Percentiles rank a stretch among this genome's conserved stretches.
Conservation (phyloP, 2,797 vertebrate species). For the Clamator glandarius region DNA sequence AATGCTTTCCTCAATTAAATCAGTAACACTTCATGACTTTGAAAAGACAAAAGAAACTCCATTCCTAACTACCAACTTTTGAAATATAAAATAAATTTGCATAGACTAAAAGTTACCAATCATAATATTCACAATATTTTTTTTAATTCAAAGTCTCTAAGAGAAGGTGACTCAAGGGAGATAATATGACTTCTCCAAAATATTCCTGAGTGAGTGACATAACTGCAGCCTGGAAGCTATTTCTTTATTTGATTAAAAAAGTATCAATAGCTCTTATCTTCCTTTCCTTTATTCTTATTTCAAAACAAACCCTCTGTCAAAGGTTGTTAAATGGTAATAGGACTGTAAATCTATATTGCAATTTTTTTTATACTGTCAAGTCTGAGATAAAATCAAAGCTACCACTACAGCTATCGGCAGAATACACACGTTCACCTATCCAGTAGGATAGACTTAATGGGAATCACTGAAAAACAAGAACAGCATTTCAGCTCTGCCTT, state of each 20-base stretch:
- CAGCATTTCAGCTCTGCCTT: background rate
- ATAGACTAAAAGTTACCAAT: background rate
- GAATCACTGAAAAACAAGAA: background rate
- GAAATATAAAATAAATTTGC: background rate
- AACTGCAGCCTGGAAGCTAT: background rate
- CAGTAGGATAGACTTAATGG: fast-evolving
- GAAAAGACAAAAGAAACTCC: background rate
- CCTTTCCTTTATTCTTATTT: constrained; percentile 9
- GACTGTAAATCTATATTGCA: background rate
- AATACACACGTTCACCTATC: background rate
- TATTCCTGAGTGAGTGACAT: background rate
- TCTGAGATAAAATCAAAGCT: background rate
- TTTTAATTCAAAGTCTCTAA: background rate
- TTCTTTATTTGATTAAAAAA: background rate
- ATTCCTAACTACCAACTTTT: background rate
- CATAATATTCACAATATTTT: background rate
- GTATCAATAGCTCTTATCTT: background rate
- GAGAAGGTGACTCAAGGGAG: background rate
- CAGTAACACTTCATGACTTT: background rate
- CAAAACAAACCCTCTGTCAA: background rate
- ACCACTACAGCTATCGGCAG: background rate
- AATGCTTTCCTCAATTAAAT: background rate
- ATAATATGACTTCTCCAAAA: background rate
- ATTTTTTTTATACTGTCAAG: background rate
- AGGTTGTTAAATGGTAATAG: background rate